phyloP scores from a whole-genome alignment of 2,888 invertebrate species.

The Drosophila mulleri region DNA sequence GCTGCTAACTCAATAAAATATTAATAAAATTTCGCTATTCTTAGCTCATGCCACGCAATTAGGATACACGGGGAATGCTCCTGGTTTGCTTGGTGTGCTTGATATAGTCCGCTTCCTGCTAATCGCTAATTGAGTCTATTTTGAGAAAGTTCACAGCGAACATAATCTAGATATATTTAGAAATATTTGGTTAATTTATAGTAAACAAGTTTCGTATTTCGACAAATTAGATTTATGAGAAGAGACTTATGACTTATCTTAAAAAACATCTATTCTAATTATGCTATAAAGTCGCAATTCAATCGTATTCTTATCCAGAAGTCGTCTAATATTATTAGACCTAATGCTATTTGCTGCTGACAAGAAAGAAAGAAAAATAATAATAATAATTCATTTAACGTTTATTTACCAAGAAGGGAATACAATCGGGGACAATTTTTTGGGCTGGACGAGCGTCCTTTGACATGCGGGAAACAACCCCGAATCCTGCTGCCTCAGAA shows the following conservation, averaged over 20 bases:
- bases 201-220: too few relatives aligned
- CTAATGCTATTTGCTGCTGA: conserved; percentile 26
- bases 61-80: background rate
- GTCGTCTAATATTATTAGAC: conserved; percentile 25
- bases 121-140: background rate
- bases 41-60: conserved; percentile 14
- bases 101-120: background rate
- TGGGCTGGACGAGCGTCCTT: background rate
- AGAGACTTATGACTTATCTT: background rate
- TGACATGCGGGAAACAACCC: conserved; percentile 24
- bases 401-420: conserved; percentile 7
- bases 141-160: background rate
- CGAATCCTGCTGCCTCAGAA: conserved; percentile 42
- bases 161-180: too few relatives aligned
- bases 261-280: background rate
- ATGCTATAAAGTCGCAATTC: conserved; percentile 2
- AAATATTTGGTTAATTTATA: background rate
- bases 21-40: conserved; percentile 28
- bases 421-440: background rate
- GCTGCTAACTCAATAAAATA: conserved; percentile 43
- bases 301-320: conserved; percentile 11
- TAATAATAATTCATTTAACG: conserved; percentile 34
- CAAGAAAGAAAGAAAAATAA: background rate
- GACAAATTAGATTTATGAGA: too few relatives aligned
- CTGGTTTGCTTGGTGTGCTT: background rate